Conservation (phyloP, 2,113 vertebrate species). For the Pachycephala philippinensis region DNA sequence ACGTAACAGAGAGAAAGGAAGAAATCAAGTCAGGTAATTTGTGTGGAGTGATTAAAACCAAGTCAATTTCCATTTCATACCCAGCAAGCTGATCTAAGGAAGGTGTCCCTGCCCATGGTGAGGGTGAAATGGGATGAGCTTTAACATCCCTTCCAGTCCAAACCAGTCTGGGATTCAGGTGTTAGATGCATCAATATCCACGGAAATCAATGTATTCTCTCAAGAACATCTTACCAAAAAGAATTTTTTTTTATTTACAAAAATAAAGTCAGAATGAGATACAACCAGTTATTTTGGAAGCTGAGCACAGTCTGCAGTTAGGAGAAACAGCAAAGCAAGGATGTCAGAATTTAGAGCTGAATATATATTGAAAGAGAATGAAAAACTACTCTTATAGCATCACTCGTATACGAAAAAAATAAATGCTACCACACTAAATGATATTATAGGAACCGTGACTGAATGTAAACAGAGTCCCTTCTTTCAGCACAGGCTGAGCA, state of each 20-base stretch:
- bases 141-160: not conserved
- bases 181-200: not conserved
- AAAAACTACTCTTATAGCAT: not conserved
- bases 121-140: not conserved
- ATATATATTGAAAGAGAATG: accelerated
- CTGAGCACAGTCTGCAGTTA: not conserved
- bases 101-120: not conserved
- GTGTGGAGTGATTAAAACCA: not conserved
- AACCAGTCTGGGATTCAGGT: not conserved
- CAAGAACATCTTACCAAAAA: not conserved
- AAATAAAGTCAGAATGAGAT: not conserved
- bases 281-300: not conserved
- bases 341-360: not conserved
- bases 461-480: accelerated
- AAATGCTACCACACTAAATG: accelerated
- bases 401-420: accelerated
- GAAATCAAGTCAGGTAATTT: not conserved
- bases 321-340: not conserved
- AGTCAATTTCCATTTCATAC: not conserved
- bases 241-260: not conserved
- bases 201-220: accelerated
- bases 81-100: not conserved
- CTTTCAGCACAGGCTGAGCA: not conserved
- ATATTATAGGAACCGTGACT: accelerated
- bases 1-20: not conserved